Base-by-base conservation (phyloP, 2,797 vertebrate species). In the Apogon talboti region DNA sequence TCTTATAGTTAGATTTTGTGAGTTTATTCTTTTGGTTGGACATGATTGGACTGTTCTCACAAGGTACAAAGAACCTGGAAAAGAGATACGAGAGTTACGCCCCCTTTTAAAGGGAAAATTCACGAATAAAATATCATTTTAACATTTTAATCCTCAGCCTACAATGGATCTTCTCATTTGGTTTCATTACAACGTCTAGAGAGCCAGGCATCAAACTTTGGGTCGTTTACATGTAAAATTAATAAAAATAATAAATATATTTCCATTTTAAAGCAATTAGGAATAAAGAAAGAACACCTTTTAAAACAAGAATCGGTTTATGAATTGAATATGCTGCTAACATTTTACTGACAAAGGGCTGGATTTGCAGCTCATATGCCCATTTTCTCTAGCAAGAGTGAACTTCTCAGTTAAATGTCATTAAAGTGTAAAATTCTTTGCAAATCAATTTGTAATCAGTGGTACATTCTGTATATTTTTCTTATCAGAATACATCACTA, bases 341-440 rank as follows among this genome's bases (percentile, higher is more conserved):
- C 9, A 7, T 58, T 58, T 24, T 28, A 43, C 19, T 54, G 71
- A 61, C 57, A 9, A 53, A 46, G 28, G 44, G 33, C 7, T 59
- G 4, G 28, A 19, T 43, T 16, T 43, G 13, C 41, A 59, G 14
- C 28, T 53, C 55, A 18, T 40, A 61, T 9, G 14, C 43, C 38
- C 30, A 49, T 54, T 65, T 60, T 60, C 56, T 61, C 71, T 40
- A 78, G 59, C 57, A 59, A 24, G 11, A 65, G 11, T 74, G 18
- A 76, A 53, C 48, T 71, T 67, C 76, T 67, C 45, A 55, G 51
- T 80, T 61, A 74, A 83, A 74, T 47, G 66, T 76, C 49, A 64
- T 56, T 35, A 76, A 68, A 82, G 82, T 82, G 72, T 89, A 62
- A 82, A 72, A 42, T 56, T 79, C 56, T 21, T 53, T 44, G 41